Conservation (phyloP, 2,797 vertebrate genomes). For the Macropodus opercularis region DNA sequence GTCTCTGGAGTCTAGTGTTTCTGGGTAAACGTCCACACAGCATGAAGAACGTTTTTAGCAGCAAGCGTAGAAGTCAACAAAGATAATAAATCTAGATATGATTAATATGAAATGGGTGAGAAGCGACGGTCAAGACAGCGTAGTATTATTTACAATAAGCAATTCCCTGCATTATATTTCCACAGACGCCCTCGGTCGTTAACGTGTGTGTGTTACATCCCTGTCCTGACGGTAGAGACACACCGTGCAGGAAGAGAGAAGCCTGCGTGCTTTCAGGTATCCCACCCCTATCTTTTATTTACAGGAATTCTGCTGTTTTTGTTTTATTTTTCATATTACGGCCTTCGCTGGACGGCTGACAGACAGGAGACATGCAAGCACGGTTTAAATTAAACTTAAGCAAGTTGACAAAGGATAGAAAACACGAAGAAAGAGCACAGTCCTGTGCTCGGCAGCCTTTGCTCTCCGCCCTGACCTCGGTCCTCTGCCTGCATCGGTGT, state of each 20-base stretch:
- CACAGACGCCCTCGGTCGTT: conserved; percentile 13
- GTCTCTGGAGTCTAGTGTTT: background rate
- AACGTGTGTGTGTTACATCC: too few species aligned
- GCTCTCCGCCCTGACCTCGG: conserved; percentile 36
- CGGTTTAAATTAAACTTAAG: background rate
- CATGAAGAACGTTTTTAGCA: too few species aligned
- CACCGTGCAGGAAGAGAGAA: too few species aligned
- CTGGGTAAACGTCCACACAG: too few species aligned
- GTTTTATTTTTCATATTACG: background rate
- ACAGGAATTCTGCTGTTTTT: background rate
- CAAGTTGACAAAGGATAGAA: conserved; percentile 8
- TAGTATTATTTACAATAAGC: conserved; percentile 10
- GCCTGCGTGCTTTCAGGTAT: too few species aligned
- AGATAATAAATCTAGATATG: background rate
- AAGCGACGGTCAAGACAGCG: background rate
- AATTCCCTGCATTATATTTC: background rate
- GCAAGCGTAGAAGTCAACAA: too few species aligned
- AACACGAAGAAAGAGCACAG: too few species aligned
- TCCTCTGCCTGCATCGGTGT: conserved; percentile 8
- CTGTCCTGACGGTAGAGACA: too few species aligned
- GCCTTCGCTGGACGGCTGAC: background rate
- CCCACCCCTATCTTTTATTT: too few species aligned
- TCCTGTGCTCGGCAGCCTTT: background rate
- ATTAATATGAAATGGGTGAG: background rate
- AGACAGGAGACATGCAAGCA: background rate